Evolutionary conservation across 2,797 vertebrate species (phyloP), one percentile per base, ranked within the genome.

Genomic region (Anas flavirostris): DNA sequence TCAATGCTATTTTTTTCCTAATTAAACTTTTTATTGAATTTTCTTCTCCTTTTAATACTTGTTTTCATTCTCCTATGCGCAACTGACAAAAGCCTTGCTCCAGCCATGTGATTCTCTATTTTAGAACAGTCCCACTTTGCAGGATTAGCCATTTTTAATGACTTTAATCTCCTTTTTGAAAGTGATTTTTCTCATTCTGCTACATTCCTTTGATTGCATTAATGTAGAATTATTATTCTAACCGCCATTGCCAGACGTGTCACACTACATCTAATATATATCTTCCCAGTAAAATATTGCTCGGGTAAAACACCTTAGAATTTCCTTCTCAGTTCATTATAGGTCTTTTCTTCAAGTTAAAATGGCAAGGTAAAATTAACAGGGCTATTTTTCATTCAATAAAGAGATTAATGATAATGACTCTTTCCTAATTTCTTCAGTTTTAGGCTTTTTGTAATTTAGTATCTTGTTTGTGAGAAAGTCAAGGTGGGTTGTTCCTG

Each of bases 91-190:
- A 98, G 98, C 98, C 95, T 97, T 98, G 97, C 98, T 98, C 98
- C 98, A 98, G 98, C 98, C 98, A 98, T 98, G 98, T 98, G 98
- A 98, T 98, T 98, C 98, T 97, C 98, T 97, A 98, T 99, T 98
- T 99, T 98, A 98, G 97, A 98, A 98, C 98, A 98, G 98, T 98
- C 98, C 98, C 98, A 98, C 98, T 99, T 98, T 98, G 98, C 98
- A 98, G 98, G 98, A 99, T 99, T 99, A 99, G 98, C 98, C 97
- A 98, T 98, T 98, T 99, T 98, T 98, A 99, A 99, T 99, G 98
- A 99, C 98, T 98, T 98, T 98, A 99, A 99, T 99, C 98, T 98
- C 98, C 94, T 95, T 98, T 97, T 98, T 98, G 98, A 98, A 98
- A 98, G 98, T 98, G 98, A 98, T 98, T 98, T 98, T 98, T 98